A percentile compares a stretch with the other conserved stretches of the same genome.
These are phyloP conservation scores for Synanthedon andrenaeformis DNA, from an alignment of 2,888 invertebrate genomes.

Conservation along the genomic window DNA sequence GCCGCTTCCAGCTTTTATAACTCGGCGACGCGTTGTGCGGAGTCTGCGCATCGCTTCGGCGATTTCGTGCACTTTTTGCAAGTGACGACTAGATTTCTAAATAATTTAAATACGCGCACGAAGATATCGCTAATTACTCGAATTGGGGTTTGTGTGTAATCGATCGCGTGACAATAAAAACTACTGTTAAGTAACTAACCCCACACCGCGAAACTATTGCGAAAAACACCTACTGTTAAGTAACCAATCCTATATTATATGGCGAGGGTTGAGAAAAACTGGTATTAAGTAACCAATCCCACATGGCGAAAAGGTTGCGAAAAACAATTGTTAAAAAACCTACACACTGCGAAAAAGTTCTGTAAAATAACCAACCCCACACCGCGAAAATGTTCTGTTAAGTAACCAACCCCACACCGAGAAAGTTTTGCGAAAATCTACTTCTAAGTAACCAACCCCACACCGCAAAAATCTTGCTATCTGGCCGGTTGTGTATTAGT, in stretches of 20 bases:
- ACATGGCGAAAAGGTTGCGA: too few relatives aligned
- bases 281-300: neutral
- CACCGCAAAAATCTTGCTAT: too few relatives aligned
- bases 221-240: conserved; percentile 5
- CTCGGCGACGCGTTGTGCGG: conserved; percentile 24
- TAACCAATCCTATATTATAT: neutral
- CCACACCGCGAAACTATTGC: too few relatives aligned
- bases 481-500: too few relatives aligned
- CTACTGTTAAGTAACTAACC: neutral
- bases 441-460: neutral
- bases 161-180: conserved; percentile 23
- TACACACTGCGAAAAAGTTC: neutral
- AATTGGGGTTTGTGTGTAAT: conserved; percentile 46
- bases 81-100: conserved; percentile 64
- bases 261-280: neutral
- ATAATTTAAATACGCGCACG: conserved; percentile 68
- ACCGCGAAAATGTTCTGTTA: neutral
- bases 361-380: neutral
- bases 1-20: conserved; percentile 2
- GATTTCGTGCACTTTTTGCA: conserved; percentile 63
- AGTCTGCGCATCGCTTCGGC: conserved; percentile 41
- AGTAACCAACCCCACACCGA: neutral
- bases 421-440: neutral
- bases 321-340: neutral
- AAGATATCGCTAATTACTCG: conserved; percentile 43